Conservation (phyloP, 2,797 vertebrate species). For the Champsocephalus gunnari region DNA sequence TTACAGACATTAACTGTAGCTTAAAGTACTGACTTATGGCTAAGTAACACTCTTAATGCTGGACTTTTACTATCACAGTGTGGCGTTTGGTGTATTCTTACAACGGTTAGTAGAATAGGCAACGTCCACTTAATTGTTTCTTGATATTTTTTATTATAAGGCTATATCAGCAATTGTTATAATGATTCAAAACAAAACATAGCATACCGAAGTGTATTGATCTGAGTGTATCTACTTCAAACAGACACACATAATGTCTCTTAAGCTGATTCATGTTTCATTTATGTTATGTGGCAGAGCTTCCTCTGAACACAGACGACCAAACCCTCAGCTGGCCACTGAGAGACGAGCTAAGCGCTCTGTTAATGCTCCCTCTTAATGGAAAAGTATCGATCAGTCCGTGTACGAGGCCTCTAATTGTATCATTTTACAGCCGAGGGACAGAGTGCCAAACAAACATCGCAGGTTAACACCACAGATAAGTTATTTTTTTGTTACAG, state of each 20-base stretch:
- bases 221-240: too few species aligned
- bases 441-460: conserved; percentile 63
- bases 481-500: background rate
- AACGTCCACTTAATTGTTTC: too few species aligned
- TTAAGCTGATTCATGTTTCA: background rate
- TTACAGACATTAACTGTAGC: too few species aligned
- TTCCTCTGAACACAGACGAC: conserved; percentile 9
- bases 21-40: background rate
- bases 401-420: conserved; percentile 55
- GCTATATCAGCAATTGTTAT: background rate
- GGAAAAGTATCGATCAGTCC: conserved; percentile 70
- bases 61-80: background rate
- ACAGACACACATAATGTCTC: background rate
- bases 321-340: conserved; percentile 18
- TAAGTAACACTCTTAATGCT: background rate
- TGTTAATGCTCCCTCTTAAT: conserved; percentile 73
- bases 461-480: conserved; percentile 43
- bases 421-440: conserved; percentile 46
- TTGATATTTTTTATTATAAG: background rate
- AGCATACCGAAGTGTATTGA: too few species aligned
- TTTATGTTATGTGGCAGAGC: background rate
- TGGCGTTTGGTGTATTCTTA: background rate
- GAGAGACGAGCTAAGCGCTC: conserved; percentile 10
- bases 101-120: too few species aligned
- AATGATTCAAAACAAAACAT: too few species aligned